Conservation (phyloP, 2,113 vertebrate genomes). For the Bos indicus region DNA sequence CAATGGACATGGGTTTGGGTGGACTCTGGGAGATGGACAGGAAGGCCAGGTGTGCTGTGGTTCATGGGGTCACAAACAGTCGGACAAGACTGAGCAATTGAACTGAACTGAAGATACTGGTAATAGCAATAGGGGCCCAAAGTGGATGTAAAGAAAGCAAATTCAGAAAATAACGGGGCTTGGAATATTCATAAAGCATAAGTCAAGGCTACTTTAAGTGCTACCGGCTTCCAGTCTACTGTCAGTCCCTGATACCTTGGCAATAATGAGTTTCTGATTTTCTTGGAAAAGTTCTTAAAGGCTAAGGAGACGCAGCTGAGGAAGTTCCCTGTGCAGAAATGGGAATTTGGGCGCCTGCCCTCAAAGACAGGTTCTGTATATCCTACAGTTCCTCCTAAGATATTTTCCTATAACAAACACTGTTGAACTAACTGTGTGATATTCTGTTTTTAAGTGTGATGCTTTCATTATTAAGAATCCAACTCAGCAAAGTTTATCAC, state of each 20-base stretch:
- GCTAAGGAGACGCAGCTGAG: background rate
- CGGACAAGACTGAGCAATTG: accelerated
- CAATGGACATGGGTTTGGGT: background rate
- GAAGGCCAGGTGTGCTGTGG: background rate
- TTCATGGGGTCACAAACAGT: background rate
- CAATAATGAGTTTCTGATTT: background rate
- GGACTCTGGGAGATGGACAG: background rate
- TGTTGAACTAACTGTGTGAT: background rate
- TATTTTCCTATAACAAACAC: background rate
- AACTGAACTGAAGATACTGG: background rate
- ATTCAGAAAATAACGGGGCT: background rate
- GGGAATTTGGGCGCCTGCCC: background rate
- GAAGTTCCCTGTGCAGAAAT: background rate
- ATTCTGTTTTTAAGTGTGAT: background rate
- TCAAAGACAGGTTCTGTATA: background rate
- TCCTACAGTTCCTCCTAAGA: background rate
- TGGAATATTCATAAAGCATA: background rate
- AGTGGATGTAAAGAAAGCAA: background rate
- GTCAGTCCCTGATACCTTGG: background rate
- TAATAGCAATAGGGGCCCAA: background rate
- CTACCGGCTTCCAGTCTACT: background rate
- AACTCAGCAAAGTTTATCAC: background rate
- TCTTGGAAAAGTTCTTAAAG: background rate
- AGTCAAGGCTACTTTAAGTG: background rate
- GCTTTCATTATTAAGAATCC: background rate